phyloP scores from a whole-genome alignment of 2,797 vertebrate species.

The Lagocephalus sceleratus region DNA sequence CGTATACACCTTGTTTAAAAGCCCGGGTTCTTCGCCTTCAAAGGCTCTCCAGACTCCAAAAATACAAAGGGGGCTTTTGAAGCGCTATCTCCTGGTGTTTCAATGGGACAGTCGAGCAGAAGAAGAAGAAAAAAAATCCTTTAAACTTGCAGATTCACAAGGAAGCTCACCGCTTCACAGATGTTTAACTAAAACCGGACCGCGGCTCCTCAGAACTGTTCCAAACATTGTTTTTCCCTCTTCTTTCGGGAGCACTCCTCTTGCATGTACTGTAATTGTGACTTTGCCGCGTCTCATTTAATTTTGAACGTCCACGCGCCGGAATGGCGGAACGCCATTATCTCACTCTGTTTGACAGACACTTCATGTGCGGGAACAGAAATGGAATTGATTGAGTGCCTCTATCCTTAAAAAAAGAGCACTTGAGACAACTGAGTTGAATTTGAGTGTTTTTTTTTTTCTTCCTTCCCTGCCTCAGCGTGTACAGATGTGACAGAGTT shows the following conservation, averaged over 20 bases:
- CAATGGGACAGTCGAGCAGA: conserved; percentile 41
- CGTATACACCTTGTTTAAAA: conserved; percentile 48
- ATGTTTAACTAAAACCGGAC: conserved; percentile 67
- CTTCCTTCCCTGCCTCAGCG: too few relatives aligned
- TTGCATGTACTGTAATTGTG: conserved; percentile 24
- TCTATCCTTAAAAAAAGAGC: conserved; percentile 1
- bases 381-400: conserved; percentile 6
- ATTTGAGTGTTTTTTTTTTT: neutral
- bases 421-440: neutral
- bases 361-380: conserved; percentile 1
- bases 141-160: conserved; percentile 52
- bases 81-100: conserved; percentile 59
- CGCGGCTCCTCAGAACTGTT: neutral
- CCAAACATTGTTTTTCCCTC: conserved; percentile 38
- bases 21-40: conserved; percentile 48
- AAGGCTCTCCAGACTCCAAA: conserved; percentile 52
- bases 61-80: conserved; percentile 58
- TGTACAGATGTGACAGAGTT: too few relatives aligned
- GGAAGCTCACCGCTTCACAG: conserved; percentile 46
- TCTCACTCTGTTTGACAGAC: neutral
- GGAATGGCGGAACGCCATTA: neutral
- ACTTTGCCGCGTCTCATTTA: neutral
- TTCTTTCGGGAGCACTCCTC: conserved; percentile 28
- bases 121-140: conserved; percentile 30
- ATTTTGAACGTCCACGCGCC: conserved; percentile 3